A percentile compares a stretch with the other conserved stretches of the same genome.
Conservation (phyloP, 2,113 vertebrate species). For the Oryzias curvinotus region DNA sequence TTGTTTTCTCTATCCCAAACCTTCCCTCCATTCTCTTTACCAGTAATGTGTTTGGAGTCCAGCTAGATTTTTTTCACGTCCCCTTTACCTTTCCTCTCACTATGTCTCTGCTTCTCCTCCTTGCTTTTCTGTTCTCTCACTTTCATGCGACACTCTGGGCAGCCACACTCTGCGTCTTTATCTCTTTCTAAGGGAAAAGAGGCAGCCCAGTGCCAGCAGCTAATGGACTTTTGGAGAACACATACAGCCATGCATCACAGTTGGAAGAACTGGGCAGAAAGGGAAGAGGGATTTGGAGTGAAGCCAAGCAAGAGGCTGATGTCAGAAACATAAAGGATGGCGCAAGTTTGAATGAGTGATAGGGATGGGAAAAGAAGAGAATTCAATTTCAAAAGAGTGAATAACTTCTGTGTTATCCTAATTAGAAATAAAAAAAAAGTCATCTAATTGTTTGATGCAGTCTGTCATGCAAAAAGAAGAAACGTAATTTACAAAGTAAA, state of each 20-base stretch:
- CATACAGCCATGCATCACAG: slow-evolving; percentile 68
- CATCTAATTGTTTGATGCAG: no score
- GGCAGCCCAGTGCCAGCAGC: slow-evolving; percentile 67
- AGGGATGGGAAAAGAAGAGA: slow-evolving; percentile 12
- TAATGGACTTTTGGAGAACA: slow-evolving; percentile 79
- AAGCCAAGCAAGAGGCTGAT: slow-evolving; percentile 29
- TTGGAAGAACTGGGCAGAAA: slow-evolving; percentile 32
- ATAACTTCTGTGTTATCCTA: no score
- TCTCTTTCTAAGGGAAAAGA: slow-evolving; percentile 71
- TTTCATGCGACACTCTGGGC: slow-evolving; percentile 49
- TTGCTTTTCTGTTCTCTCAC: slow-evolving; percentile 35
- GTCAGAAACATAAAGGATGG: slow-evolving; percentile 28
- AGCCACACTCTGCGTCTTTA: slow-evolving; percentile 63
- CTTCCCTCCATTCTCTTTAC: slow-evolving; percentile 9
- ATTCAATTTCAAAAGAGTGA: neutral
- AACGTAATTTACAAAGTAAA: no score
- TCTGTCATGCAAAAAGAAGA: no score
- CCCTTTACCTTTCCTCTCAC: slow-evolving; percentile 18
- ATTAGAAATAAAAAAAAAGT: no score
- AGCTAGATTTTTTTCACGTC: slow-evolving; percentile 28
- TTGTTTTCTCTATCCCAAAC: slow-evolving; percentile 16
- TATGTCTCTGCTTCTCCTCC: no score
- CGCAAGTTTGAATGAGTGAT: slow-evolving; percentile 11
- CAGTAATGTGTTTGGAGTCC: slow-evolving; percentile 7
- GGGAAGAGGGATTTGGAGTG: slow-evolving; percentile 32